phyloP scores from a whole-genome alignment of 2,113 vertebrate genomes.

The Malurus elegans region DNA sequence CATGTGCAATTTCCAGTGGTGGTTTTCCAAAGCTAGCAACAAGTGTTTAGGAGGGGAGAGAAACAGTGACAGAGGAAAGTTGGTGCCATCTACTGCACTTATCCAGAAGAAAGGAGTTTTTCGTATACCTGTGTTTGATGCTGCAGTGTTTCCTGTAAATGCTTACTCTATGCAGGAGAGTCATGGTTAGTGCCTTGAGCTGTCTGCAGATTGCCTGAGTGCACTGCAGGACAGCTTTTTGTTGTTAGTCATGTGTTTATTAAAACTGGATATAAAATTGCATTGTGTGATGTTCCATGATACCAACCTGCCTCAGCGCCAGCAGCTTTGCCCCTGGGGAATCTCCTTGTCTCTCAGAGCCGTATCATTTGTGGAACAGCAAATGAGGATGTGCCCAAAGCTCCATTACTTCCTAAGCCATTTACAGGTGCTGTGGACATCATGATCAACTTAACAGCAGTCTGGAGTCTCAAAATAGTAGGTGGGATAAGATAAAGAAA shows the following conservation, averaged over 20 bases:
- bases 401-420: neutral
- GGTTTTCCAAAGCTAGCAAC: neutral
- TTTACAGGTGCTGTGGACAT: neutral
- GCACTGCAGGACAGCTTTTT: neutral
- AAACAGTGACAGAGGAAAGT: neutral
- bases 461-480: slow-evolving; percentile 24
- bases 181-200: neutral
- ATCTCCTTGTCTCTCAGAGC: neutral
- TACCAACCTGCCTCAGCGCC: neutral
- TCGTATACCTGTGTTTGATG: neutral
- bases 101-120: neutral
- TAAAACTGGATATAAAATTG: neutral
- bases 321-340: neutral
- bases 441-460: neutral
- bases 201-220: neutral
- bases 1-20: neutral
- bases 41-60: neutral
- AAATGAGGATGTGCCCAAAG: neutral
- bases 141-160: neutral
- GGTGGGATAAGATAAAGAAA: slow-evolving; percentile 15
- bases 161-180: neutral
- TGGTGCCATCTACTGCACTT: neutral
- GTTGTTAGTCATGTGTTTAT: neutral
- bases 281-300: neutral
- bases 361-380: neutral